Percentiles rank a stretch among this genome's conserved stretches.
Evolutionary conservation across 2,797 vertebrate species (phyloP).

Genomic region (Rhynchonycteris naso): DNA sequence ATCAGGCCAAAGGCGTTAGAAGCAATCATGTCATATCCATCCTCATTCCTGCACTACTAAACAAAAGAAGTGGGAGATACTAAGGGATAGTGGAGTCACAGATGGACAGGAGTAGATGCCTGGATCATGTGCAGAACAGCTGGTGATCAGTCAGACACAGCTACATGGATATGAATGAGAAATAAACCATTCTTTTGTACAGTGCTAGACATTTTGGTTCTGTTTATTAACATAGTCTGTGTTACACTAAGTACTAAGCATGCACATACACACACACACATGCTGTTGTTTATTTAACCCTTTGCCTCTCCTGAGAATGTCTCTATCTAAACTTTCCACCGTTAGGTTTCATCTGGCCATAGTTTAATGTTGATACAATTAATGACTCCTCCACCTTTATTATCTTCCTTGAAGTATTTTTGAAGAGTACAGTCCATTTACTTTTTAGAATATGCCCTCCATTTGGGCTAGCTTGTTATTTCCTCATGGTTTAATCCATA

Average conservation of each 20-base stretch:
- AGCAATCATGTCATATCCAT: background rate
- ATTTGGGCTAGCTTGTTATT: background rate
- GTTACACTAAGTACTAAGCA: background rate
- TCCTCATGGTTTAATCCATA: background rate
- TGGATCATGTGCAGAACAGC: background rate
- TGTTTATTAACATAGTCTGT: background rate
- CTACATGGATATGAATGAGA: background rate
- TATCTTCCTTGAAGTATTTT: slow-evolving; percentile 25
- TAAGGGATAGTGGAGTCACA: background rate
- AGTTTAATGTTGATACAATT: background rate
- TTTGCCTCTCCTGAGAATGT: background rate
- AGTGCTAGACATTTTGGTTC: background rate
- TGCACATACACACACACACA: accelerated
- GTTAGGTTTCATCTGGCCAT: background rate
- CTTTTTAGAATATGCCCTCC: background rate
- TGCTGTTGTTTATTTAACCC: background rate
- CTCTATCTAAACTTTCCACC: background rate
- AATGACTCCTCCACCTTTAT: background rate
- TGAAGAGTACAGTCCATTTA: background rate
- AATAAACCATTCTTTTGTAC: background rate
- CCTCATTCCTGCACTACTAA: background rate
- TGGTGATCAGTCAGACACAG: background rate
- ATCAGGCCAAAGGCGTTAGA: background rate
- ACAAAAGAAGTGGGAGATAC: background rate
- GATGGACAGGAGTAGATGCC: background rate